Evolutionary conservation across 1,140 invertebrate species (phyloP).

Genomic region (Drepana arcuata): DNA sequence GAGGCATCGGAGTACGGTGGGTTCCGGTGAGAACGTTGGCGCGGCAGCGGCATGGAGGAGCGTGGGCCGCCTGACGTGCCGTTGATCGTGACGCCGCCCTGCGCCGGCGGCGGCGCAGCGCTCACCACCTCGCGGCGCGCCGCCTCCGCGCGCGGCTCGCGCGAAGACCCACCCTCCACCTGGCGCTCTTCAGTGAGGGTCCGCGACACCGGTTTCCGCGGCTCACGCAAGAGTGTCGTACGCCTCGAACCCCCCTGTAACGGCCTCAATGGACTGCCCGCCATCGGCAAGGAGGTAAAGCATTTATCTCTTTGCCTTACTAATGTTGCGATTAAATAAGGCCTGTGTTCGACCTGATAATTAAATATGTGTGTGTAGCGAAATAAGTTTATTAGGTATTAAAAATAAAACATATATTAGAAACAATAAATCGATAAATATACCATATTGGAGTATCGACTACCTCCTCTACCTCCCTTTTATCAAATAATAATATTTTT

Average conservation of each 20-base stretch:
- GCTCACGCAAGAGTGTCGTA: slow-evolving; percentile 73
- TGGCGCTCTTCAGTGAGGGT: slow-evolving; percentile 75
- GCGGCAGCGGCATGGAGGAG: slow-evolving; percentile 61
- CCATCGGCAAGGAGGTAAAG: slow-evolving; percentile 72
- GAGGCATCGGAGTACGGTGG: slow-evolving; percentile 57
- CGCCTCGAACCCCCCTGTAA: slow-evolving; percentile 75
- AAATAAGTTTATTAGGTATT: too few species aligned
- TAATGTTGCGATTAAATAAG: too few species aligned
- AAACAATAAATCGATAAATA: too few species aligned
- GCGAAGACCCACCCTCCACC: slow-evolving; percentile 53
- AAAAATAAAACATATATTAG: too few species aligned
- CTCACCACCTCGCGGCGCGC: slow-evolving; percentile 43
- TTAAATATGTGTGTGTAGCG: too few species aligned
- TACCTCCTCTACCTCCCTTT: too few species aligned
- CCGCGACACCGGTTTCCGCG: slow-evolving; percentile 73
- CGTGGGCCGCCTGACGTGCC: slow-evolving; percentile 56
- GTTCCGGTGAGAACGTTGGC: slow-evolving; percentile 64
- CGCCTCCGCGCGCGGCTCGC: slow-evolving; percentile 49
- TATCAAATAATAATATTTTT: too few species aligned
- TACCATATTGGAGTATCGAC: too few species aligned
- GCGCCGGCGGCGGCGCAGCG: slow-evolving; percentile 37
- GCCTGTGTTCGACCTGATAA: too few species aligned
- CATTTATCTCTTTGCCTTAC: slow-evolving; percentile 41
- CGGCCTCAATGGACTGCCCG: slow-evolving; percentile 69
- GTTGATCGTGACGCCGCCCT: slow-evolving; percentile 56